phyloP scores from a whole-genome alignment of 2,113 vertebrate species.

The Ageneiosus marmoratus region DNA sequence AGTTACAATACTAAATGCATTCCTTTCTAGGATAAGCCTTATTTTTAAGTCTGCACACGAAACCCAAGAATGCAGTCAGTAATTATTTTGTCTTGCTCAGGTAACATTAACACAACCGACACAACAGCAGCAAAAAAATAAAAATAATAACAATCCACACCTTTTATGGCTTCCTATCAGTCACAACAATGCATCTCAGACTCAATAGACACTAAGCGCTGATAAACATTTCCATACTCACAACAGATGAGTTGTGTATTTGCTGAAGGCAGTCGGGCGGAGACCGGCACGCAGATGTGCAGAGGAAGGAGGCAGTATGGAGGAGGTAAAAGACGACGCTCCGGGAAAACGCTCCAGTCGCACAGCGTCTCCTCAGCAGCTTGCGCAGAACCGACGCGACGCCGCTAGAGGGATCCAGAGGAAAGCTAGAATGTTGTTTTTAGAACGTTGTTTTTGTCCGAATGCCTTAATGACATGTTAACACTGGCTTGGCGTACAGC shows the following conservation, averaged over 20 bases:
- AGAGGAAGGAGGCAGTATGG: slow-evolving; percentile 31
- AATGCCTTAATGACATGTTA: too few species aligned
- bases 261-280: not conserved
- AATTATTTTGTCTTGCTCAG: not conserved
- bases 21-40: not conserved
- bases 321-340: slow-evolving; percentile 1
- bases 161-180: slow-evolving; percentile 22
- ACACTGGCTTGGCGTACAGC: too few species aligned
- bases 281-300: not conserved
- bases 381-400: slow-evolving; percentile 6
- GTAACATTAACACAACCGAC: slow-evolving; percentile 9
- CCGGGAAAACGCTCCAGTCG: not conserved
- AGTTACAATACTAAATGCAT: not conserved
- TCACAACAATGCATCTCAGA: slow-evolving; percentile 22
- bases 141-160: not conserved
- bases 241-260: not conserved
- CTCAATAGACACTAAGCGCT: not conserved
- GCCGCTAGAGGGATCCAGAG: slow-evolving; percentile 53
- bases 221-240: slow-evolving; percentile 25
- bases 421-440: slow-evolving; percentile 24
- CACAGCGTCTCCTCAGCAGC: not conserved
- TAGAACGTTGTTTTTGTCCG: too few species aligned
- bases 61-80: not conserved
- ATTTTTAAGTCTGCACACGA: not conserved
- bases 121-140: slow-evolving; percentile 6